phyloP scores from a whole-genome alignment of 2,888 invertebrate genomes.

The Pammene fasciana region DNA sequence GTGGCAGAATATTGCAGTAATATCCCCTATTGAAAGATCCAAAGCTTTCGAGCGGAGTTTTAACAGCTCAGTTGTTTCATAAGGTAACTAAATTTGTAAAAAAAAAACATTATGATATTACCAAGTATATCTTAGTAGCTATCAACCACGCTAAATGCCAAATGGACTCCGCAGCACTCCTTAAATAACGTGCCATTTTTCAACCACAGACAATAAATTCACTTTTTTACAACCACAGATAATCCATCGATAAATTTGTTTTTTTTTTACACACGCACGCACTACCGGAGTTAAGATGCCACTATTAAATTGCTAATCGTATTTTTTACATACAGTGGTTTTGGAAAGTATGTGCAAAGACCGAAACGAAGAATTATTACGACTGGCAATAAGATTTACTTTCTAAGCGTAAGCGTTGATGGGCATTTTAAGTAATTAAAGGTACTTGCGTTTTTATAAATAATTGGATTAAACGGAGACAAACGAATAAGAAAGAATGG shows the following conservation, averaged over 20 bases:
- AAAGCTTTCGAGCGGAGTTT: too few relatives aligned
- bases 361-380: constrained; percentile 66
- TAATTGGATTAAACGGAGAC: constrained; percentile 26
- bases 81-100: too few relatives aligned
- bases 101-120: constrained; percentile 47
- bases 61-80: too few relatives aligned
- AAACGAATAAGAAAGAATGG: neutral
- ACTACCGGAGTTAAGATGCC: constrained; percentile 57
- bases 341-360: constrained; percentile 75
- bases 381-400: constrained; percentile 49
- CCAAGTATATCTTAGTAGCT: constrained; percentile 75
- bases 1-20: too few relatives aligned
- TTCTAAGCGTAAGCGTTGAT: constrained; percentile 58
- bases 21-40: too few relatives aligned
- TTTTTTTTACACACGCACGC: constrained; percentile 47
- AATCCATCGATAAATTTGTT: constrained; percentile 11
- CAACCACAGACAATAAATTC: neutral
- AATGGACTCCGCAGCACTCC: constrained; percentile 61
- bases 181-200: constrained; percentile 61
- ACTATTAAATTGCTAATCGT: constrained; percentile 56
- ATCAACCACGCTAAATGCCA: constrained; percentile 77
- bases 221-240: constrained; percentile 40
- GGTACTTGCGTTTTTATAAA: constrained; percentile 28
- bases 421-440: constrained; percentile 31
- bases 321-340: constrained; percentile 64